phyloP scores from a whole-genome alignment of 2,113 vertebrate genomes.

The Spilogale gracilis region DNA sequence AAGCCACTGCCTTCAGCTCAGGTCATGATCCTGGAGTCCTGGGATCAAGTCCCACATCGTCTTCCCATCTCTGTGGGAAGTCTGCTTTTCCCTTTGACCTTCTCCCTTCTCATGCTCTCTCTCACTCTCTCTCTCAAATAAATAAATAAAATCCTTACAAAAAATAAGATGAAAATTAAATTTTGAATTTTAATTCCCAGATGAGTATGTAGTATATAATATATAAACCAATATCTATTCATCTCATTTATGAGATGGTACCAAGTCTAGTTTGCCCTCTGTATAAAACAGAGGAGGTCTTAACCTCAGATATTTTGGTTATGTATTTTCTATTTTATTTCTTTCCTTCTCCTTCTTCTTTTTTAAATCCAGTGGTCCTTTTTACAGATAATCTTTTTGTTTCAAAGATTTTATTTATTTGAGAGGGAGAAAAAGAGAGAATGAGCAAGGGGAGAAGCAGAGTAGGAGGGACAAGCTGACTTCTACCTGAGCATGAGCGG shows the following conservation, averaged over 20 bases:
- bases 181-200: not conserved
- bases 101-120: no score
- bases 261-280: not conserved
- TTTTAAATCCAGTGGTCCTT: not conserved
- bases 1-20: no score
- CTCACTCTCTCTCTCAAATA: no score
- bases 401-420: not conserved
- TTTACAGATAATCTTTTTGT: not conserved
- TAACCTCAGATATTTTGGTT: not conserved
- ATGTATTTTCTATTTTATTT: not conserved
- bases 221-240: not conserved
- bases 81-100: no score
- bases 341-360: not conserved
- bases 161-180: not conserved
- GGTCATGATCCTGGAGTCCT: no score
- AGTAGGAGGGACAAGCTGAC: not conserved
- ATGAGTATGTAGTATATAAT: not conserved
- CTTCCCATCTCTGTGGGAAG: no score
- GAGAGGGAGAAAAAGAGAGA: not conserved
- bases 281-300: not conserved
- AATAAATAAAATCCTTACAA: not conserved
- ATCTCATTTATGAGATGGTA: not conserved
- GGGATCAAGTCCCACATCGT: no score
- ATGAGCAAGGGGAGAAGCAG: not conserved
- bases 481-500: not conserved